Evolutionary conservation across 2,113 vertebrate genomes (phyloP), one percentile per base, ranked within the genome.

Genomic region (Casuarius casuarius): DNA sequence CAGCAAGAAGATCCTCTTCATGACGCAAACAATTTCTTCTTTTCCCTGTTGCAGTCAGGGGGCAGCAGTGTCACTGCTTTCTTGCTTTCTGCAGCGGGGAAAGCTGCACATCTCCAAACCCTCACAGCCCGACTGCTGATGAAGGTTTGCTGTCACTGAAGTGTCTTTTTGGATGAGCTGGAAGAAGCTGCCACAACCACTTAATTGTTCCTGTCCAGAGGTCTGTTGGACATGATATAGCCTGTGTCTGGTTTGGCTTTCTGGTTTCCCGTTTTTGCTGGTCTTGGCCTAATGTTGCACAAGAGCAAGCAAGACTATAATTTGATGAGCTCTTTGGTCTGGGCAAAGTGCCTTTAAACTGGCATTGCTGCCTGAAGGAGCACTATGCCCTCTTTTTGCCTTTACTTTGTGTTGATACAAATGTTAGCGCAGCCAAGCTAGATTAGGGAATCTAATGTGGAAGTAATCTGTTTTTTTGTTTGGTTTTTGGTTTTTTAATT

Each of bases 111-210:
- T 58, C 33, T 67, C 56, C 29, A 29, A 79, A 20, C 52, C 28
- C 18, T 73, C 0, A 0, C n/a, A 89, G 7, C 0, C 0, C 31
- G 92, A 51, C 48, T 35, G 18, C 42, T 72, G 4, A 5, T 48
- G 78, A 81, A 90, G 38, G 56, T n/a, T 78, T 29, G 23, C n/a
- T 7, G 19, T 51, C 54, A 44, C 58, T 51, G 65, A 51, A 78
- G 40, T 2, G 9, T 25, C n/a, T 78, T 58, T 82, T 74, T 2
- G 3, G 35, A 6, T 58, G 66, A 90, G 40, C 28, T 9, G 18
- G 29, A 89, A 83, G 67, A 91, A 94, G n/a, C 42, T 86, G 20
- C 72, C 33, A 8, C 28, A 59, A 38, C 19, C 2, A 2, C 22
- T 74, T 71, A n/a, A 29, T 54, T 74, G 44, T 12, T 84, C 12